These are phyloP conservation scores for Dusona sp. DNA, from an alignment of 2,888 invertebrate species.

Conservation along the genomic window DNA sequence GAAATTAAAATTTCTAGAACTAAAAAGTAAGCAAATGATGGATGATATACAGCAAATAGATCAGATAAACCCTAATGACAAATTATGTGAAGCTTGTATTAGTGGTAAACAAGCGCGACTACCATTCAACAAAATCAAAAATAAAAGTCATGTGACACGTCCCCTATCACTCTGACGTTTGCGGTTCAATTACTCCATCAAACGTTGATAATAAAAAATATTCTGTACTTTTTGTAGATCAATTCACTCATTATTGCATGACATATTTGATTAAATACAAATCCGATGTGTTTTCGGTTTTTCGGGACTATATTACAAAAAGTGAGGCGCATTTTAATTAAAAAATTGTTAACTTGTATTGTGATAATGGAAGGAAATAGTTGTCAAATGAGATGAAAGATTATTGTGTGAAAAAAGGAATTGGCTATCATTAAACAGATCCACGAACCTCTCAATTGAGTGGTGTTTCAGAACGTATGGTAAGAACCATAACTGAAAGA, in stretches of 20 bases:
- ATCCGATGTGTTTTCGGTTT: background rate
- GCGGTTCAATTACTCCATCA: constrained; percentile 17
- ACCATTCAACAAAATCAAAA: background rate
- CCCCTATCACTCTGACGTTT: constrained; percentile 15
- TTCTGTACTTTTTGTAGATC: constrained; percentile 8
- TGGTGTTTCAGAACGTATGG: constrained; percentile 80
- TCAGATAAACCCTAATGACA: background rate
- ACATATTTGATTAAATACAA: constrained; percentile 1
- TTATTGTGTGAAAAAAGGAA: constrained; percentile 4
- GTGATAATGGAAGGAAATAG: constrained; percentile 50
- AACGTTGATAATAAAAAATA: constrained; percentile 11
- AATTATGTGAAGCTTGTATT: constrained; percentile 16
- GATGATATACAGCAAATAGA: background rate
- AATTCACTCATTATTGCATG: background rate
- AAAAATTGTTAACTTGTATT: constrained; percentile 51
- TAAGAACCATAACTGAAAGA: constrained; percentile 56
- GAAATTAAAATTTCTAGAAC: background rate
- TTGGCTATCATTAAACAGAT: constrained; percentile 1
- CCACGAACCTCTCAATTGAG: background rate
- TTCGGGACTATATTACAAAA: constrained; percentile 60
- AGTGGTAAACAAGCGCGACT: constrained; percentile 12
- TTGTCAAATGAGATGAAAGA: constrained; percentile 25
- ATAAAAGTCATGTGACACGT: constrained; percentile 8
- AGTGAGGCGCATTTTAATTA: constrained; percentile 64
- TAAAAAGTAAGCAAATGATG: constrained; percentile 11